Percentiles rank a stretch among this genome's conserved stretches.
Evolutionary conservation across 2,113 vertebrate genomes (phyloP).

Genomic region (Peucedramus taeniatus): DNA sequence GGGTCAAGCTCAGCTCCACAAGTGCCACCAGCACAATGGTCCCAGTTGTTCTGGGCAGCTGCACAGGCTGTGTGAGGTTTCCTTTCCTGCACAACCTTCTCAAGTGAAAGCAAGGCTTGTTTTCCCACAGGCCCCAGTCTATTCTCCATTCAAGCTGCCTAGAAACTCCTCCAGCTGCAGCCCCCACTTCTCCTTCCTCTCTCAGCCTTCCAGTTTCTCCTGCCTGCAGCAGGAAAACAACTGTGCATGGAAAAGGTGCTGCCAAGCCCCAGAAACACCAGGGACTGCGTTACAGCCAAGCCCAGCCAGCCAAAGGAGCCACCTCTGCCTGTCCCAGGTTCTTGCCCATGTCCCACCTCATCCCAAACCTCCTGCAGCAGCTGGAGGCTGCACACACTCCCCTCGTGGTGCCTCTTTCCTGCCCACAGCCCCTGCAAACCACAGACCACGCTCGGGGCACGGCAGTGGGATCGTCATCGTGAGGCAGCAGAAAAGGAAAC

Average conservation of each 20-base stretch:
- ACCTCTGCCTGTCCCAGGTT: neutral
- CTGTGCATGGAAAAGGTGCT: neutral
- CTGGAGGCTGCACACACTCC: fast-evolving
- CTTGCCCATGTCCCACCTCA: fast-evolving
- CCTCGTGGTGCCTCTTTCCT: neutral
- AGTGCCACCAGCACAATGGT: neutral
- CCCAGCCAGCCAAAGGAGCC: neutral
- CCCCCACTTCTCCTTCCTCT: neutral
- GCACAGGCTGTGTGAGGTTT: neutral
- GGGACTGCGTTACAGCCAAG: fast-evolving
- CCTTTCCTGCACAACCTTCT: neutral
- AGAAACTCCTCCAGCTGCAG: neutral
- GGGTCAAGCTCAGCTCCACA: neutral
- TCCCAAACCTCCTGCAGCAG: neutral
- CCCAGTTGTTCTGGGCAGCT: neutral
- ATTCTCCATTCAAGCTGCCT: neutral
- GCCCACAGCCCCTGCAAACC: neutral
- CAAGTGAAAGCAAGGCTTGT: neutral
- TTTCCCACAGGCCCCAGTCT: neutral
- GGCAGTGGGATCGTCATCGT: fast-evolving
- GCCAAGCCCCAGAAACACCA: neutral
- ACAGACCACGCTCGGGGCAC: fast-evolving
- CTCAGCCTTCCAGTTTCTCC: neutral
- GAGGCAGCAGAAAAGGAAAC: neutral
- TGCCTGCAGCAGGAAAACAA: neutral